Evolutionary conservation across 2,888 invertebrate species (phyloP).

Genomic region (Folsomia candida): DNA sequence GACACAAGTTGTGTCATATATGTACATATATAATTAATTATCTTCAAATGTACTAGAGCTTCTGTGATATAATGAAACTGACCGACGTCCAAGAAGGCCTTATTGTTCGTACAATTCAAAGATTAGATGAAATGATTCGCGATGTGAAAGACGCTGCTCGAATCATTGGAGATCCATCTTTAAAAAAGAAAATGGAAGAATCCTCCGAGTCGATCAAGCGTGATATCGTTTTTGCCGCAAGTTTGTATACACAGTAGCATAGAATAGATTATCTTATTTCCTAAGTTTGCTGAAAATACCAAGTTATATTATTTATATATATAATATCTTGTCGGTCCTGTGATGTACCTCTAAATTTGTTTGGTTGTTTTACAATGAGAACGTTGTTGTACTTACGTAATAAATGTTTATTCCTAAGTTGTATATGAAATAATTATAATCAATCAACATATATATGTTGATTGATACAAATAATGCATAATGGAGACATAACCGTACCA

Average conservation of each 20-base stretch:
- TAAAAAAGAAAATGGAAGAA: slow-evolving; percentile 92
- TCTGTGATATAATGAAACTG: slow-evolving; percentile 75
- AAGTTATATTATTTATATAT: too few relatives aligned
- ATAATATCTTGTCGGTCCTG: too few relatives aligned
- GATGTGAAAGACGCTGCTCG: slow-evolving; percentile 90
- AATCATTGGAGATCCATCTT: slow-evolving; percentile 86
- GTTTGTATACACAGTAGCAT: slow-evolving; percentile 72
- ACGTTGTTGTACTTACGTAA: too few relatives aligned
- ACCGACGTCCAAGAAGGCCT: slow-evolving; percentile 97
- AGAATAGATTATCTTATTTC: neutral
- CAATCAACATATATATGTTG: too few relatives aligned
- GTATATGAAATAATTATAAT: too few relatives aligned
- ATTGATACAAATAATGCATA: too few relatives aligned
- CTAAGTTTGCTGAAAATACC: neutral
- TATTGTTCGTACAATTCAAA: slow-evolving; percentile 94
- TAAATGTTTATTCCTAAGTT: too few relatives aligned
- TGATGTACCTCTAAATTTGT: too few relatives aligned
- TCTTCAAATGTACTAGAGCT: slow-evolving; percentile 6
- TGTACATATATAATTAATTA: neutral
- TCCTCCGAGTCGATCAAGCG: slow-evolving; percentile 88
- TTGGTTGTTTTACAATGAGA: too few relatives aligned
- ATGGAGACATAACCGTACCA: too few relatives aligned
- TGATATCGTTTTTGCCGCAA: slow-evolving; percentile 97
- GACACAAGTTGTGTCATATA: neutral
- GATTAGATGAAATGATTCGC: slow-evolving; percentile 84